Conservation (phyloP, 2,888 invertebrate species). For the Tetragnatha montana region DNA sequence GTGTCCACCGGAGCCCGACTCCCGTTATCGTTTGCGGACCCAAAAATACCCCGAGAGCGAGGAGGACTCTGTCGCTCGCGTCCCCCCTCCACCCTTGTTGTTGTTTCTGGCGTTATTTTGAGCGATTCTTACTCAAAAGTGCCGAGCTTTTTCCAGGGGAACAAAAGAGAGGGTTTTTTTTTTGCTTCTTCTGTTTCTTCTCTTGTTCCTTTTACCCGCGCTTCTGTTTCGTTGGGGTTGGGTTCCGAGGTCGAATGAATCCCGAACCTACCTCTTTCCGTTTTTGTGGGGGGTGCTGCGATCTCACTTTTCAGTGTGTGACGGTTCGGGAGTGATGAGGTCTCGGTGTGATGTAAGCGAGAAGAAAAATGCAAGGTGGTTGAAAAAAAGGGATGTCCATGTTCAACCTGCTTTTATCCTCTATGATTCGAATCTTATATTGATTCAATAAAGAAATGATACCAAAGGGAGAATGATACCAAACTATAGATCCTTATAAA, state of each 20-base stretch:
- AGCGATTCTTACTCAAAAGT: conserved; percentile 58
- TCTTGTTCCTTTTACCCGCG: not conserved
- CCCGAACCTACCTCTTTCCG: too few species aligned
- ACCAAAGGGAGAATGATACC: too few species aligned
- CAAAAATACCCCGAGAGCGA: conserved; percentile 22
- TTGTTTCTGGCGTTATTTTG: conserved; percentile 61
- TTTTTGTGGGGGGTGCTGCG: too few species aligned
- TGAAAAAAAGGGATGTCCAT: too few species aligned
- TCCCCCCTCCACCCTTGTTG: conserved; percentile 12
- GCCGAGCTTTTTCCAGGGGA: conserved; percentile 2
- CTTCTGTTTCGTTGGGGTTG: not conserved
- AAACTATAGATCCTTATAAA: too few species aligned
- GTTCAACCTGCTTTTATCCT: too few species aligned
- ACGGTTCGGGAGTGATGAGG: too few species aligned
- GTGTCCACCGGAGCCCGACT: not conserved
- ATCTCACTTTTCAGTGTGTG: too few species aligned
- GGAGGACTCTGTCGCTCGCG: not conserved
- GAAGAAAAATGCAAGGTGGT: too few species aligned
- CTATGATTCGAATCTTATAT: too few species aligned
- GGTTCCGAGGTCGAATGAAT: not conserved
- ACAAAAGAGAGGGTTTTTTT: conserved; percentile 9
- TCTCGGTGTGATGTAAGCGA: too few species aligned
- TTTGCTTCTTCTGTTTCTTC: not conserved
- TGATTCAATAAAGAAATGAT: too few species aligned
- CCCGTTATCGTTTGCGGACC: conserved; percentile 15